phyloP scores from a whole-genome alignment of 2,888 invertebrate species.

The Dermolepida albohirtum region DNA sequence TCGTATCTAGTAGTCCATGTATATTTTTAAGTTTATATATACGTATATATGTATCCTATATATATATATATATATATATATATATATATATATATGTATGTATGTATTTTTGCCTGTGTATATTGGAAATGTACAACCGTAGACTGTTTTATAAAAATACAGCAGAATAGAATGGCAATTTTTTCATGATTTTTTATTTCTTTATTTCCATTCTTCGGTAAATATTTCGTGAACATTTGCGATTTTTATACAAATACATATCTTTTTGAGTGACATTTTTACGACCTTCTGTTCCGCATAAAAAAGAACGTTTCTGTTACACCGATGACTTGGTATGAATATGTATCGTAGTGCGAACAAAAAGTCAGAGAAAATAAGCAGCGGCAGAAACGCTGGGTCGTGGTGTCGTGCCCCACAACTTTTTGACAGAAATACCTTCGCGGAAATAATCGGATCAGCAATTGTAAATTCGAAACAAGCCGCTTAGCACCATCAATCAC shows the following conservation, averaged over 20 bases:
- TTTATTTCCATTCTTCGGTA: slow-evolving; percentile 1
- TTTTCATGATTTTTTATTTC: no score
- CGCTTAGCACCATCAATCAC: slow-evolving; percentile 55
- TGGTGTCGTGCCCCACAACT: slow-evolving; percentile 10
- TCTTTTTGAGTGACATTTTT: slow-evolving; percentile 27
- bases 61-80: no score
- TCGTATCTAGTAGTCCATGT: no score
- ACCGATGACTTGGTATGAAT: slow-evolving; percentile 16
- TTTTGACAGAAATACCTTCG: slow-evolving; percentile 19
- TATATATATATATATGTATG: no score
- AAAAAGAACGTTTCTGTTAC: not conserved
- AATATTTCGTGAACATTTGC: not conserved
- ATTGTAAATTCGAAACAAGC: slow-evolving; percentile 57
- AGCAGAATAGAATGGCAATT: no score
- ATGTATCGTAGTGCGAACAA: slow-evolving; percentile 21
- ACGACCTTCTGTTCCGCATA: slow-evolving; percentile 10
- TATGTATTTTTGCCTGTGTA: no score
- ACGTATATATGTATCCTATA: no score
- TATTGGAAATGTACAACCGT: no score
- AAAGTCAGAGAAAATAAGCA: slow-evolving; percentile 22
- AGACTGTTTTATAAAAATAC: no score
- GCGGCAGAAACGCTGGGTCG: not conserved
- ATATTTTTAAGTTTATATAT: no score
- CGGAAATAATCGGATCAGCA: slow-evolving; percentile 51
- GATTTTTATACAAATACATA: slow-evolving; percentile 5